Percentiles rank a stretch among this genome's conserved stretches.
These are phyloP conservation scores for Prionailurus viverrinus DNA, from an alignment of 2,113 vertebrate genomes.

Conservation along the genomic window DNA sequence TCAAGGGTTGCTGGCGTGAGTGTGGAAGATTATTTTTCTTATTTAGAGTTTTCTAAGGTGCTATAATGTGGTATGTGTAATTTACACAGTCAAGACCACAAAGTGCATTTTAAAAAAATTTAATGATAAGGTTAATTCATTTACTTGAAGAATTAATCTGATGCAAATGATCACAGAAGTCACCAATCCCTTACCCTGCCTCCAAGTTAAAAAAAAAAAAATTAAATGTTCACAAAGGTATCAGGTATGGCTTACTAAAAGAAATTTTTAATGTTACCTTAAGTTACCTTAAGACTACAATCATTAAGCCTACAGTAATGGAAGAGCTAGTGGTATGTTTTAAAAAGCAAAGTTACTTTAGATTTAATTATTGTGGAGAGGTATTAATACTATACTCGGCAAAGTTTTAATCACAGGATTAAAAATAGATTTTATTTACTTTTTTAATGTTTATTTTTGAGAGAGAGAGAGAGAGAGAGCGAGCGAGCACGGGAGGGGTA, in stretches of 20 bases:
- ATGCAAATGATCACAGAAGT: conserved; percentile 24
- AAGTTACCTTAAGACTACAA: neutral
- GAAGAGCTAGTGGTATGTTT: neutral
- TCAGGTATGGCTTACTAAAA: neutral
- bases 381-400: neutral
- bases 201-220: conserved; percentile 22
- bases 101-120: neutral
- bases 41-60: neutral
- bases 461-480: no score
- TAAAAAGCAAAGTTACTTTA: conserved; percentile 22
- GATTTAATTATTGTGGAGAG: neutral
- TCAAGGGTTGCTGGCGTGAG: neutral
- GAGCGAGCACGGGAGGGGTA: no score
- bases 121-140: conserved; percentile 36
- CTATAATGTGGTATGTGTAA: neutral
- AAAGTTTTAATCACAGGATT: neutral
- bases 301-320: neutral
- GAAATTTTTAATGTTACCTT: conserved; percentile 10
- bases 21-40: neutral
- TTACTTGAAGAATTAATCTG: conserved; percentile 44
- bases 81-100: neutral
- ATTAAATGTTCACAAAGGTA: neutral
- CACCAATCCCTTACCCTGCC: neutral
- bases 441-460: no score
- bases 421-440: neutral